phyloP scores from a whole-genome alignment of 2,113 vertebrate genomes.

The Tragelaphus strepsiceros region DNA sequence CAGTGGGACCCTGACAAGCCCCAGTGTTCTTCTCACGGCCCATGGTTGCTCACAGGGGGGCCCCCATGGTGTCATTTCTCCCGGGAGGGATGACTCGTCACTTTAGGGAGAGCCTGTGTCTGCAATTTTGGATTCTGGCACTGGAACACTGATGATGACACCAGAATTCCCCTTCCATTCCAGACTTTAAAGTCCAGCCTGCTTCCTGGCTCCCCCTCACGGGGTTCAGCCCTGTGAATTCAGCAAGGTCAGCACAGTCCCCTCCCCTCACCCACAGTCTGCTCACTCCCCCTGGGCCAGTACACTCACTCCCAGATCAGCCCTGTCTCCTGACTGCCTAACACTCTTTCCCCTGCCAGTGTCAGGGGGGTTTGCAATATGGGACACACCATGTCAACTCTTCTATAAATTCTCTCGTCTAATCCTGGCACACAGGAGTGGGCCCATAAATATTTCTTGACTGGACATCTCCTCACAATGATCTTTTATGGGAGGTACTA shows the following conservation, averaged over 20 bases:
- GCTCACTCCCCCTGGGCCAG: background rate
- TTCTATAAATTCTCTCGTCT: background rate
- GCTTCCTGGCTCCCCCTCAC: background rate
- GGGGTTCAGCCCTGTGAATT: background rate
- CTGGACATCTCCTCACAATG: background rate
- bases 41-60: background rate
- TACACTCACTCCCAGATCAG: background rate
- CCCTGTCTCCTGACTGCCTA: background rate
- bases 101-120: background rate
- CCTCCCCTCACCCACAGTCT: accelerated
- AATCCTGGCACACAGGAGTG: background rate
- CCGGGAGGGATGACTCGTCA: background rate
- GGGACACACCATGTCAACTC: background rate
- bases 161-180: constrained; percentile 17
- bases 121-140: background rate
- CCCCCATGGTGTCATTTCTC: background rate
- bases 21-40: background rate
- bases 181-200: background rate
- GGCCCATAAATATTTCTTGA: background rate
- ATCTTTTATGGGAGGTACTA: background rate
- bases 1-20: background rate
- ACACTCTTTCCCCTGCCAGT: background rate
- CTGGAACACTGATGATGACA: background rate
- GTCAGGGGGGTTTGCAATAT: background rate
- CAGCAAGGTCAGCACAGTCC: background rate